These are phyloP conservation scores for Eupsittula cactorum DNA, from an alignment of 2,113 vertebrate genomes.

Conservation along the genomic window DNA sequence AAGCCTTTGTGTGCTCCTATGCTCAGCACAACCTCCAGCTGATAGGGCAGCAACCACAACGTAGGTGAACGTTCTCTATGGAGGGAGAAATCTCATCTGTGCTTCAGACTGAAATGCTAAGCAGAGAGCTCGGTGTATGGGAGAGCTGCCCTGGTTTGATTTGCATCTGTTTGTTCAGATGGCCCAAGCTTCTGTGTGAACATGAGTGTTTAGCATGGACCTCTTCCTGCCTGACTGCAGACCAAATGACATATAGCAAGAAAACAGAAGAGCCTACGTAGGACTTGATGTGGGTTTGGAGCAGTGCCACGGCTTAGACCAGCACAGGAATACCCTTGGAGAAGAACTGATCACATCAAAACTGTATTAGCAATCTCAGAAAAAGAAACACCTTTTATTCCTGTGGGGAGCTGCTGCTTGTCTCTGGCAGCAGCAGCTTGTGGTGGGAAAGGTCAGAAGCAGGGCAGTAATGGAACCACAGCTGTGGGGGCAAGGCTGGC, in stretches of 20 bases:
- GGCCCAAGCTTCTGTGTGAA: neutral
- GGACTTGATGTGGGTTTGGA: neutral
- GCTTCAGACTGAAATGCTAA: neutral
- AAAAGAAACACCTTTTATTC: constrained; percentile 63
- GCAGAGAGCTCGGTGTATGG: neutral
- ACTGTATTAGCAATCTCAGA: neutral
- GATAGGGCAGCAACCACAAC: accelerated
- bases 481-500: neutral
- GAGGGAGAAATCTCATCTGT: neutral
- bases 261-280: neutral
- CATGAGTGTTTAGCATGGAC: neutral
- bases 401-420: neutral
- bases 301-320: neutral
- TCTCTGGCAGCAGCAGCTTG: neutral
- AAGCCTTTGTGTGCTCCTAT: neutral
- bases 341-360: neutral
- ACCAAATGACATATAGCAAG: neutral
- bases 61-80: neutral
- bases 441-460: neutral
- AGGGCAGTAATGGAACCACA: neutral
- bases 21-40: neutral
- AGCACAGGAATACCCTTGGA: neutral
- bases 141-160: neutral
- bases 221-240: neutral
- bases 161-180: neutral